Conservation (phyloP, 2,113 vertebrate species). For the Emydocephalus ijimae region DNA sequence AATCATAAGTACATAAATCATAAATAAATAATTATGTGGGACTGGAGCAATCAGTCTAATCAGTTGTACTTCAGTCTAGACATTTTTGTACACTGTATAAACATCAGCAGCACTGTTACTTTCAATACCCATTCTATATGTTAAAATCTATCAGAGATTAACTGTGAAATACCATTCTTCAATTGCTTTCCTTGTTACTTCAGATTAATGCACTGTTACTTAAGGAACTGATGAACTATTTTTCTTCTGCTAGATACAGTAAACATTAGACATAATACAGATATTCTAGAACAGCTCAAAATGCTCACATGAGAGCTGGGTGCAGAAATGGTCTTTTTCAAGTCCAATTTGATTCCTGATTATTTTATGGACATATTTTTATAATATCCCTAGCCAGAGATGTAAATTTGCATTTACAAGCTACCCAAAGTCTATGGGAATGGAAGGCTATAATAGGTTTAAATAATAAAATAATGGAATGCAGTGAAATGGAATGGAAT, state of each 20-base stretch:
- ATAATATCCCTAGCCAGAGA: background rate
- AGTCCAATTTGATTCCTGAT: background rate
- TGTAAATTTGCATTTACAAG: background rate
- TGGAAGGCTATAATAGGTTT: background rate
- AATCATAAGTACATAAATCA: constrained; percentile 13
- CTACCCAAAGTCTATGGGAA: background rate
- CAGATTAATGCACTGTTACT: background rate
- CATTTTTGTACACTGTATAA: background rate
- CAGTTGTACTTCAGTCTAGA: background rate
- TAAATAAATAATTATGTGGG: constrained; percentile 20
- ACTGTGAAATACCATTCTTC: background rate
- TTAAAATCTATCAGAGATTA: background rate
- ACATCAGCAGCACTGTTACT: background rate
- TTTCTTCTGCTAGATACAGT: background rate
- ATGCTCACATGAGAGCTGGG: background rate
- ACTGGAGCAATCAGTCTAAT: constrained; percentile 15
- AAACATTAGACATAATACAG: background rate
- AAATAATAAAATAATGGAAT: background rate
- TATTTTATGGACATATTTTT: background rate
- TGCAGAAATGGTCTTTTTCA: background rate
- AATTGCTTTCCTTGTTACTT: background rate
- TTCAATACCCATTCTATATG: background rate
- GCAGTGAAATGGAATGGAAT: background rate
- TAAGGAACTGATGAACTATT: background rate
- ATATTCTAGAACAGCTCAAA: background rate